phyloP scores from a whole-genome alignment of 2,113 vertebrate genomes.

The Rutilus rutilus region DNA sequence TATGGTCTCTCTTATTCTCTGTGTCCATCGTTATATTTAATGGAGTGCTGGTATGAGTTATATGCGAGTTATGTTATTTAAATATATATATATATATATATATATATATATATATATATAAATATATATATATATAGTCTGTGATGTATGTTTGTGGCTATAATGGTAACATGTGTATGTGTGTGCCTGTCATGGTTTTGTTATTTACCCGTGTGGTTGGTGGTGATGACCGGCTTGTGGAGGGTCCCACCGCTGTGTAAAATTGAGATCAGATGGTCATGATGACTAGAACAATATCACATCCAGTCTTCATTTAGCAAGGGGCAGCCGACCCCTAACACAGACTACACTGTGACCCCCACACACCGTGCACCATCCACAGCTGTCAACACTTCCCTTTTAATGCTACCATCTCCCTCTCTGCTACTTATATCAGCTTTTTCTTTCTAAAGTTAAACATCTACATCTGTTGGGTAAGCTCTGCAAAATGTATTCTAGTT shows the following conservation, averaged over 20 bases:
- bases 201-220: conserved; percentile 57
- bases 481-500: not conserved
- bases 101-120: too few relatives aligned
- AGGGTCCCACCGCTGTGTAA: conserved; percentile 69
- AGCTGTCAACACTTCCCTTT: conserved; percentile 54
- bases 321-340: conserved; percentile 67
- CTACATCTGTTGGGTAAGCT: not conserved
- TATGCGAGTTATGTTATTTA: not conserved
- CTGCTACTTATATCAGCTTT: not conserved
- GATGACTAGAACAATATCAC: conserved; percentile 68
- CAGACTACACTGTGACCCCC: conserved; percentile 59
- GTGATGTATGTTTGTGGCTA: conserved; percentile 74
- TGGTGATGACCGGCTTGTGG: conserved; percentile 64
- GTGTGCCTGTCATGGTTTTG: conserved; percentile 58
- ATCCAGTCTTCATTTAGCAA: conserved; percentile 67
- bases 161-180: conserved; percentile 55
- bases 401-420: conserved; percentile 25
- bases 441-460: not conserved
- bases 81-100: not conserved
- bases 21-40: not conserved
- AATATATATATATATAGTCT: conserved; percentile 50
- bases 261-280: conserved; percentile 72
- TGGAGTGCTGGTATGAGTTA: not conserved
- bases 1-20: not conserved
- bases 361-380: conserved; percentile 55